Conservation (phyloP, 1,140 invertebrate species). For the Diabrotica virgifera region DNA sequence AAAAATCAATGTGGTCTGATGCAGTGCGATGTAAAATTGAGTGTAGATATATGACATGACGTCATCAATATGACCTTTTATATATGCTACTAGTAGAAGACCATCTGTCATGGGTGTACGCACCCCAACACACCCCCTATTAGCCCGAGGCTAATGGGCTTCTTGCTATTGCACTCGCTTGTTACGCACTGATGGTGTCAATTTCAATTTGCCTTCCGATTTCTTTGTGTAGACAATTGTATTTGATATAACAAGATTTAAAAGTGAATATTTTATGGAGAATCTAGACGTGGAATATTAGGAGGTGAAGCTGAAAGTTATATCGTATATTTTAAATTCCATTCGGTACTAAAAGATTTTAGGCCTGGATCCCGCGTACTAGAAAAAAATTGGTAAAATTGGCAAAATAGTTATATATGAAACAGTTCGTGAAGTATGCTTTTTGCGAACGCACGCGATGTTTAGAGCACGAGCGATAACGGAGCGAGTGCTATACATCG, state of each 20-base stretch:
- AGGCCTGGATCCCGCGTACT: too few species aligned
- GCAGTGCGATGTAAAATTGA: not conserved
- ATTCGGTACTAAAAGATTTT: too few species aligned
- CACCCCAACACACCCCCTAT: constrained; percentile 1
- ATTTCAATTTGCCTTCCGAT: constrained; percentile 1
- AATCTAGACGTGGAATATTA: not conserved
- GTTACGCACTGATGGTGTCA: constrained; percentile 1
- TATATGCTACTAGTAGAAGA: not conserved
- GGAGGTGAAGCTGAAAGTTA: too few species aligned
- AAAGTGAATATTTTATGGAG: not conserved
- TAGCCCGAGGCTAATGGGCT: not conserved
- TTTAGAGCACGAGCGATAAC: too few species aligned
- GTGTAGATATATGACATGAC: not conserved
- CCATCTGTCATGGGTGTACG: not conserved
- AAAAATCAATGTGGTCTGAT: not conserved
- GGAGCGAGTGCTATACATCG: too few species aligned
- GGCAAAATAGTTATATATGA: too few species aligned
- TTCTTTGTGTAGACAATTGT: constrained; percentile 1
- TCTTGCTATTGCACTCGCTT: constrained; percentile 1
- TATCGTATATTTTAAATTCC: too few species aligned
- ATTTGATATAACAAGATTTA: not conserved
- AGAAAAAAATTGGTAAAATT: too few species aligned
- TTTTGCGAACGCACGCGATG: too few species aligned
- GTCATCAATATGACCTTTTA: constrained; percentile 2
- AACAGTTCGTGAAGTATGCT: too few species aligned